Evolutionary conservation across 2,113 vertebrate genomes (phyloP).

Genomic region (Caranx melampygus): DNA sequence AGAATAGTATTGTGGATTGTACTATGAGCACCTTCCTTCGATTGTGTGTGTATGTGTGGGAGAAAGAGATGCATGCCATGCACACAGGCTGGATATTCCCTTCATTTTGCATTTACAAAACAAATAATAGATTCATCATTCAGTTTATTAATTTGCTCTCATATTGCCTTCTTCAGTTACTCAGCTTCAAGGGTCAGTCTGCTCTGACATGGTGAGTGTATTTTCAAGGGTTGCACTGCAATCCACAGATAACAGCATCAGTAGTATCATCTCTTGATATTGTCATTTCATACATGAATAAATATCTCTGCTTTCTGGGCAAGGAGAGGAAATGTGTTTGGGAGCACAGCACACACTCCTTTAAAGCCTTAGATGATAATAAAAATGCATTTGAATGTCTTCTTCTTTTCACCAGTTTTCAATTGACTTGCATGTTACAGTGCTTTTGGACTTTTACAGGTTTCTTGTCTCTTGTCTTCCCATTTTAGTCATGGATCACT

Average conservation of each 20-base stretch:
- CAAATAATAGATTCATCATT: neutral
- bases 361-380: too few species aligned
- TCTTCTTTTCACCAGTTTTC: neutral
- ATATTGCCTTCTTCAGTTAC: neutral
- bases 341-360: neutral
- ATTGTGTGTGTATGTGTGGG: too few species aligned
- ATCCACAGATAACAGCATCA: neutral
- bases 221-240: neutral
- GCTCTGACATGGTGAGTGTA: neutral
- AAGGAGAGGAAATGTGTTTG: conserved; percentile 48
- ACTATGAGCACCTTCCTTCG: too few species aligned
- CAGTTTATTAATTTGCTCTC: neutral
- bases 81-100: neutral
- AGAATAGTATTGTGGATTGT: neutral
- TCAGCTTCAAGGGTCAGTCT: neutral
- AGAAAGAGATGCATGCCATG: too few species aligned
- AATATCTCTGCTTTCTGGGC: neutral
- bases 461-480: conserved; percentile 52
- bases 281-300: neutral
- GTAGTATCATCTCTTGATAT: neutral
- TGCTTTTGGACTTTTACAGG: conserved; percentile 16
- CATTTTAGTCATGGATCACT: conserved; percentile 58
- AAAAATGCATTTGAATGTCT: neutral
- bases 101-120: neutral
- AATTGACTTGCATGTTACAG: neutral